A percentile compares a stretch with the other conserved stretches of the same genome.
Conservation (phyloP, 2,113 vertebrate genomes). For the Dromas ardeola region DNA sequence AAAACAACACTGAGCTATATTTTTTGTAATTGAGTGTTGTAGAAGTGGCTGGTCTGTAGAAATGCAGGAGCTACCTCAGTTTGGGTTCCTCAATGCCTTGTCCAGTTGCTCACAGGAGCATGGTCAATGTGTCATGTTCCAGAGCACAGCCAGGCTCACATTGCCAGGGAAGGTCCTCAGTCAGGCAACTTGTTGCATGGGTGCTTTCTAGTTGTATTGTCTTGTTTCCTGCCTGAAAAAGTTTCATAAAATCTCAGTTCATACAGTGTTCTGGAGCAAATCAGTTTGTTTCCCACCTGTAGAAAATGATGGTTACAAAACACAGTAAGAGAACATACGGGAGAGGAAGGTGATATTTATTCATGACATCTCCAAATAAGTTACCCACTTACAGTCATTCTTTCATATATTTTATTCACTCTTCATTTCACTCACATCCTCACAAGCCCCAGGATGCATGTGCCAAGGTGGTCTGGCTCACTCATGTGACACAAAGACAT, state of each 20-base stretch:
- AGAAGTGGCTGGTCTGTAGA: neutral
- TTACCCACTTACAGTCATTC: neutral
- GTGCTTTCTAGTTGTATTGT: neutral
- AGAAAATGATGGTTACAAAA: neutral
- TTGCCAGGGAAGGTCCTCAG: neutral
- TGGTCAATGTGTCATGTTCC: accelerated
- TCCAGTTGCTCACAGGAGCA: neutral
- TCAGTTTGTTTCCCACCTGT: neutral
- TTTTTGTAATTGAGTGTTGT: neutral
- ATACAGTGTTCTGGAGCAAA: neutral
- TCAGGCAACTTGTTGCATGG: neutral
- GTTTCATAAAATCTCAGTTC: neutral
- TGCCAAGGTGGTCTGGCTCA: neutral
- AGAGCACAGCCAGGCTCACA: neutral
- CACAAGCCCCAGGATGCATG: neutral
- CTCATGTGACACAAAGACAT: neutral
- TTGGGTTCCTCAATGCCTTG: neutral
- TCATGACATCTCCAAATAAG: neutral
- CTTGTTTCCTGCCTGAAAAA: neutral
- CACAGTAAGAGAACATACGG: neutral
- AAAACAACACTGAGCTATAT: neutral
- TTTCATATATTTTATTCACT: neutral
- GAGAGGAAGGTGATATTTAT: neutral
- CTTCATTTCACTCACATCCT: neutral
- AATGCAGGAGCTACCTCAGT: neutral